Base-by-base conservation (phyloP, 2,888 invertebrate genomes). In the Branchinecta sandiegonensis region DNA sequence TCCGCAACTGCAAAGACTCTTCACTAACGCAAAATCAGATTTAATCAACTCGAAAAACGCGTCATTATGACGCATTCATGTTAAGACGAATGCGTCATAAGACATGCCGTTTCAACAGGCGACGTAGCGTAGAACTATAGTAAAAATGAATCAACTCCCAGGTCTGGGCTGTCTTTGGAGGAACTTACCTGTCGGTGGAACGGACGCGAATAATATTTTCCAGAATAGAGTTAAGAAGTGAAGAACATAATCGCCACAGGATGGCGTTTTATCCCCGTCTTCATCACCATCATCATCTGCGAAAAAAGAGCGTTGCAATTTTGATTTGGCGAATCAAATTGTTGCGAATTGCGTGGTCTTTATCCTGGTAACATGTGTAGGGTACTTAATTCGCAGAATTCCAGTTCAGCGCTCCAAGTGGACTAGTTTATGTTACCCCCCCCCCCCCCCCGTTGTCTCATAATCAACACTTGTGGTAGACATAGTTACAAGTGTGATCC, bases 201-300 rank as follows among this genome's bases (percentile, higher is more conserved):
- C 90, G 79, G 94, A 90, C 70, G 97, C 97, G 79, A 97, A 99
- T 71, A 95, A 80, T 68, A 99, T 82, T 81, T 99, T 99, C 99
- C 99, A 99, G 81, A 97, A 95, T 71, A 99, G 82, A 12, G 97
- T 95, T 72, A 97, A 80, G 76, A 91, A 87, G 81, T 99, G 99
- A 84, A 97, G 87, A 70, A 94, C 83, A 80, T 99, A 99, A 80
- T 97, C 97, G 71, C 86, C 83, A 75, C 89, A 88, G 46, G 92
- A 89, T 14, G 93, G 95, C 73, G 87, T 82, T 77, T 87, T 83
- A 70, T 80, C 85, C 56, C 73, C 74, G 46, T 74, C 74, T 6
- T 80, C 78, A 47, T 82, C 85, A n/a, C 74, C 75, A 7, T 71
- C 74, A 2, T 83, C 84, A 67, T 76, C 76, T 65, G 14, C 46